These are phyloP conservation scores for Leucophenga montana DNA, from an alignment of 2,888 invertebrate species.

Conservation along the genomic window DNA sequence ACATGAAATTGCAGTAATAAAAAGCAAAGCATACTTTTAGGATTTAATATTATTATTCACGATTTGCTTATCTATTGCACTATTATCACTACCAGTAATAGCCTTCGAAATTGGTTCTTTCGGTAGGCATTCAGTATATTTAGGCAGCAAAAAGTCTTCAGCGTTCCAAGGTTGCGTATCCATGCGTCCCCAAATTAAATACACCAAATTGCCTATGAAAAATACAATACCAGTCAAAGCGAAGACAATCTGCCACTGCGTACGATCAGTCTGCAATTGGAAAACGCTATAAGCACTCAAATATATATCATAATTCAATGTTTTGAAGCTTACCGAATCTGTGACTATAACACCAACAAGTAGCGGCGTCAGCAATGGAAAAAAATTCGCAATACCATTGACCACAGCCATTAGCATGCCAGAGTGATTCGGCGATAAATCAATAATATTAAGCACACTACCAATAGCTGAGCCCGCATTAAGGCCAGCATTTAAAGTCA, in stretches of 20 bases:
- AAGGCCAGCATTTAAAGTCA: conserved; percentile 74
- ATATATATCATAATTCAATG: background rate
- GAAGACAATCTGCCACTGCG: conserved; percentile 85
- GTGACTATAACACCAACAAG: conserved; percentile 75
- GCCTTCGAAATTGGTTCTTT: no score
- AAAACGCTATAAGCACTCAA: background rate
- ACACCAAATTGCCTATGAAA: conserved; percentile 80
- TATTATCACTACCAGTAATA: no score
- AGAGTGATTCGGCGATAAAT: conserved; percentile 79
- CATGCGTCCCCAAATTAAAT: conserved; percentile 79
- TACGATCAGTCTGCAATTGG: conserved; percentile 69
- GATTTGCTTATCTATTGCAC: no score
- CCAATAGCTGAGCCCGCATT: conserved; percentile 72
- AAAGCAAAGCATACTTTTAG: no score
- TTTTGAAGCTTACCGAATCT: conserved; percentile 51
- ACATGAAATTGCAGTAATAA: no score
- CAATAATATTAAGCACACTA: conserved; percentile 75
- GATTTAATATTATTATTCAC: no score
- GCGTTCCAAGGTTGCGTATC: conserved; percentile 82
- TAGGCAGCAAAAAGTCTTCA: conserved; percentile 72
- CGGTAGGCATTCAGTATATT: conserved; percentile 33
- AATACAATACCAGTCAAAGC: conserved; percentile 79
- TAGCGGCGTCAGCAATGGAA: conserved; percentile 77
- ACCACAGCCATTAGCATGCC: conserved; percentile 79
- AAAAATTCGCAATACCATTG: conserved; percentile 76